Evolutionary conservation across 1,140 invertebrate genomes (phyloP).

Genomic region (Tribolium madens): DNA sequence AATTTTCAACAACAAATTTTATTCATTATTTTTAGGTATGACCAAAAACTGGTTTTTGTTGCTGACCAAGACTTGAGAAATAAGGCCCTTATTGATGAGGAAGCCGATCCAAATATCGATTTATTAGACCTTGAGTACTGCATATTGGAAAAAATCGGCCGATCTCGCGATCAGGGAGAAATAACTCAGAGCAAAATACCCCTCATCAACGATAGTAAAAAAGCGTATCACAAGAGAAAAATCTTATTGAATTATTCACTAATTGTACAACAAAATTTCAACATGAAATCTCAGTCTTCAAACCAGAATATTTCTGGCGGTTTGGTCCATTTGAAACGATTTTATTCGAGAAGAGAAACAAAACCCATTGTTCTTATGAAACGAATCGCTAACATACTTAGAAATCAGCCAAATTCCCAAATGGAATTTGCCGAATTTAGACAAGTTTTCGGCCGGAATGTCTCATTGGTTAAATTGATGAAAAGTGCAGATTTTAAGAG

Average conservation of each 20-base stretch:
- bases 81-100: conserved; percentile 70
- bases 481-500: conserved; percentile 67
- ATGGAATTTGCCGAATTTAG: conserved; percentile 70
- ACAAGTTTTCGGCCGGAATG: conserved; percentile 63
- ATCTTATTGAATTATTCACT: not conserved
- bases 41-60: conserved; percentile 77
- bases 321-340: conserved; percentile 67
- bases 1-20: not conserved
- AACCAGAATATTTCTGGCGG: conserved; percentile 26
- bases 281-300: not conserved
- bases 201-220: conserved; percentile 73
- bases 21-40: conserved; percentile 67
- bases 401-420: conserved; percentile 68
- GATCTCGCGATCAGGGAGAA: conserved; percentile 78
- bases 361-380: conserved; percentile 70
- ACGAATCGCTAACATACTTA: conserved; percentile 70
- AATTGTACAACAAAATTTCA: conserved; percentile 2
- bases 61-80: conserved; percentile 75
- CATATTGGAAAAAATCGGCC: conserved; percentile 82
- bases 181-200: conserved; percentile 76
- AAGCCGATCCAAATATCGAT: conserved; percentile 69
- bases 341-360: conserved; percentile 71
- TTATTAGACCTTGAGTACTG: conserved; percentile 75
- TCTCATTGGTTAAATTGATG: conserved; percentile 68
- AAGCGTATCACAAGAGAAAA: conserved; percentile 50